Conservation (phyloP, 2,888 invertebrate genomes). For the Tholera decimalis region DNA sequence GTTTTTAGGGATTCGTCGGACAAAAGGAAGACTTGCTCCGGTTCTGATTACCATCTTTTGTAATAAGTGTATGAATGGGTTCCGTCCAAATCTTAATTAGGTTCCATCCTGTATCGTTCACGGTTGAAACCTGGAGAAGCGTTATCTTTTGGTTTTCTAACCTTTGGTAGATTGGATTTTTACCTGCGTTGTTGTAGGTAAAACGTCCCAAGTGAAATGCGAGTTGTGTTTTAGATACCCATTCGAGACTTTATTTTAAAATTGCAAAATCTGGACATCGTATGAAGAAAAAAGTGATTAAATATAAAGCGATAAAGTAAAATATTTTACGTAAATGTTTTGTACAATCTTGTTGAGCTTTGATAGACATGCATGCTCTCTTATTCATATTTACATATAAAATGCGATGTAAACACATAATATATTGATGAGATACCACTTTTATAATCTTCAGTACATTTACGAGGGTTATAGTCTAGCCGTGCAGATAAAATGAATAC, state of each 20-base stretch:
- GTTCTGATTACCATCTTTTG: slow-evolving; percentile 78
- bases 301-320: not conserved
- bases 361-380: slow-evolving; percentile 16
- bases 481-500: slow-evolving; percentile 12
- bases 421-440: slow-evolving; percentile 46
- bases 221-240: not conserved
- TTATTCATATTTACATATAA: slow-evolving; percentile 66
- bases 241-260: not conserved
- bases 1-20: slow-evolving; percentile 70
- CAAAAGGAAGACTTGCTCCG: slow-evolving; percentile 73
- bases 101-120: slow-evolving; percentile 57
- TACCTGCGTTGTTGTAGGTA: not conserved
- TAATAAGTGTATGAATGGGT: slow-evolving; percentile 77
- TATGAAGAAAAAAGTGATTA: slow-evolving; percentile 21
- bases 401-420: slow-evolving; percentile 58
- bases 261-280: not conserved
- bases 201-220: not conserved
- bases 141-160: slow-evolving; percentile 30
- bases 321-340: slow-evolving; percentile 18
- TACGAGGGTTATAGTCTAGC: slow-evolving; percentile 24
- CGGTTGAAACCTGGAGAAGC: slow-evolving; percentile 67
- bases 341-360: slow-evolving; percentile 14
- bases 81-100: slow-evolving; percentile 77
- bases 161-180: slow-evolving; percentile 40
- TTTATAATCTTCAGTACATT: slow-evolving; percentile 40